These are phyloP conservation scores for Trichonephila inaurata DNA, from an alignment of 1,140 invertebrate genomes.

Conservation along the genomic window DNA sequence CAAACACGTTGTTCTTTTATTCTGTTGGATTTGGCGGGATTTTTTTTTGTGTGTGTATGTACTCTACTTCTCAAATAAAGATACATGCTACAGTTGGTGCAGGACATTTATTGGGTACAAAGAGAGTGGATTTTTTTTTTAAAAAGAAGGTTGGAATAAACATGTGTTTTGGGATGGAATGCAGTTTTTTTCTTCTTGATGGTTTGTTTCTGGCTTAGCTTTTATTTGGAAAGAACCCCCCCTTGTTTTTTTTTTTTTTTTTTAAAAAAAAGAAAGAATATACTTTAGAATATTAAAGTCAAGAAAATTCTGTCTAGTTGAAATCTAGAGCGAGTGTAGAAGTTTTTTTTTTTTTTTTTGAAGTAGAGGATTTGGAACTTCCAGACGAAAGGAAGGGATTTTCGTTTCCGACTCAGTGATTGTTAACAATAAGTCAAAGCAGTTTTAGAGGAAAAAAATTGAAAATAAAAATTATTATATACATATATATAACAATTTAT, in stretches of 20 bases:
- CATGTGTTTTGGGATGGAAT: background rate
- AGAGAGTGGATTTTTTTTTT: background rate
- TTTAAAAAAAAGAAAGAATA: background rate
- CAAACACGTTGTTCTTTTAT: slow-evolving; percentile 35
- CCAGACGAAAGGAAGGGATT: background rate
- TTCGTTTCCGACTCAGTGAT: no score
- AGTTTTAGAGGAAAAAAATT: no score
- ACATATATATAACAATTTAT: no score
- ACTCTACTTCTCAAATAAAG: background rate
- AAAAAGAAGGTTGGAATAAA: background rate
- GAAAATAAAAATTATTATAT: no score
- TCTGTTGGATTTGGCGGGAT: no score
- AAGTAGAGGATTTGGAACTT: background rate
- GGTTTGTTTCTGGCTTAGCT: background rate
- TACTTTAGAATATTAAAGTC: background rate
- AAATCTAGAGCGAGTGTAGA: background rate
- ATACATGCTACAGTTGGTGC: background rate
- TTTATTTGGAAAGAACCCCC: background rate
- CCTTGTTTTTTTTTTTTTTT: background rate
- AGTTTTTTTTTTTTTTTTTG: background rate
- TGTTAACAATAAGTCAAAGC: no score
- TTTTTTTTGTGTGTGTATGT: background rate
- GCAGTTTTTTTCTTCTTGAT: background rate
- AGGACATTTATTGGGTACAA: background rate
- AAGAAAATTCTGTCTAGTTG: background rate